A percentile compares a stretch with the other conserved stretches of the same genome.
phyloP scores from a whole-genome alignment of 2,888 invertebrate species.

The Aphidius colemani region DNA sequence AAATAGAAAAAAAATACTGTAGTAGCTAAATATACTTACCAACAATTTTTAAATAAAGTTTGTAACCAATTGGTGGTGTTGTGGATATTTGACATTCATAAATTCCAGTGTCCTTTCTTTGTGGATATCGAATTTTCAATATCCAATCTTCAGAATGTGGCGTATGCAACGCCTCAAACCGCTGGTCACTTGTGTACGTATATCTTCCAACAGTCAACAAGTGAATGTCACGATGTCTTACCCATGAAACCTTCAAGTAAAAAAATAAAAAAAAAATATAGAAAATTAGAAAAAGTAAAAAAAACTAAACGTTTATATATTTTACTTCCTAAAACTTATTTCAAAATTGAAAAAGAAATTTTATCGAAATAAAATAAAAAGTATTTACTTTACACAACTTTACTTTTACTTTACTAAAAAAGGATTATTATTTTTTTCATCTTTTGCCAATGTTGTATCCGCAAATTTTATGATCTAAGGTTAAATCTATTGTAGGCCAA shows the following conservation, averaged over 20 bases:
- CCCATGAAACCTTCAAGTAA: constrained; percentile 68
- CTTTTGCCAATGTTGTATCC: background rate
- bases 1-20: background rate
- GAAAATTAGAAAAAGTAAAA: no score
- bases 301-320: no score
- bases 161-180: constrained; percentile 82
- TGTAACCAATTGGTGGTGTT: constrained; percentile 81
- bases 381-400: no score
- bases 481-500: constrained; percentile 11
- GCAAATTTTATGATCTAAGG: constrained; percentile 10
- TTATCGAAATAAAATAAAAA: no score
- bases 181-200: constrained; percentile 79
- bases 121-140: constrained; percentile 73
- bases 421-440: no score
- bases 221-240: constrained; percentile 74
- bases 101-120: constrained; percentile 73
- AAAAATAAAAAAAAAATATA: no score
- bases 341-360: no score
- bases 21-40: constrained; percentile 65
- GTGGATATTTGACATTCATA: constrained; percentile 90
- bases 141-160: constrained; percentile 87
- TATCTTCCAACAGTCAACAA: constrained; percentile 73
- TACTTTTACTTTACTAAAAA: no score
- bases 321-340: no score
- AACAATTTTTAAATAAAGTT: constrained; percentile 77